Evolutionary conservation across 2,113 vertebrate genomes (phyloP), one percentile per base, ranked within the genome.

Genomic region (Calidris pygmaea): DNA sequence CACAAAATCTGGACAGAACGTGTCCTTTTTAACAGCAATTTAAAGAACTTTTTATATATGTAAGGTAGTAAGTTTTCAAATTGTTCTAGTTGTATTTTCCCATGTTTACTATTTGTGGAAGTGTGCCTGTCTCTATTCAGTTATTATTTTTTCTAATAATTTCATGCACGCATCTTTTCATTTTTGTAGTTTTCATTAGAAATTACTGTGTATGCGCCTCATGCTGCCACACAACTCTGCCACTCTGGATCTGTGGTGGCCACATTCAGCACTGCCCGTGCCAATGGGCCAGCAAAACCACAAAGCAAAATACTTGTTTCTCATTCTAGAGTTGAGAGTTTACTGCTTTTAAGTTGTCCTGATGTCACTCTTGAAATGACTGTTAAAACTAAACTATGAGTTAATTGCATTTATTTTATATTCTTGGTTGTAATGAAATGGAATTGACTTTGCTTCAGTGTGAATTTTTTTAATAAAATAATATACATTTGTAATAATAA

Each of bases 351-450:
- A 96, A 98, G 93, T 97, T 98, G 96, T 98, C 96, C 97, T 96
- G 96, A 98, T 97, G 96, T 98, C 94, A 98, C 98, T 98, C 97
- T 98, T 97, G 94, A 98, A 98, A 99, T 98, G 98, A 99, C 98
- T 99, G 98, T 99, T 99, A 98, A 98, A 98, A 98, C 98, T 98
- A 96, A 98, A 98, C 98, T 95, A 98, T 97, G 97, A 98, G 96
- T 98, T 98, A 98, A 97, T 99, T 98, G 98, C 98, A 99, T 99
- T 99, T 98, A 98, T 99, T 99, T 99, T 99, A 97, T 99, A 99
- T 99, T 98, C 98, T 98, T 97, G 98, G 98, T 98, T 98, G 98
- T 99, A 99, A 99, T 99, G 98, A 99, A 99, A 98, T 97, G 97
- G 98, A 98, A 98, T 98, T 98, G 98, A 98, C 98, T 98, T 98